phyloP scores from a whole-genome alignment of 1,140 invertebrate genomes.

The Drosophila pectinifera region DNA sequence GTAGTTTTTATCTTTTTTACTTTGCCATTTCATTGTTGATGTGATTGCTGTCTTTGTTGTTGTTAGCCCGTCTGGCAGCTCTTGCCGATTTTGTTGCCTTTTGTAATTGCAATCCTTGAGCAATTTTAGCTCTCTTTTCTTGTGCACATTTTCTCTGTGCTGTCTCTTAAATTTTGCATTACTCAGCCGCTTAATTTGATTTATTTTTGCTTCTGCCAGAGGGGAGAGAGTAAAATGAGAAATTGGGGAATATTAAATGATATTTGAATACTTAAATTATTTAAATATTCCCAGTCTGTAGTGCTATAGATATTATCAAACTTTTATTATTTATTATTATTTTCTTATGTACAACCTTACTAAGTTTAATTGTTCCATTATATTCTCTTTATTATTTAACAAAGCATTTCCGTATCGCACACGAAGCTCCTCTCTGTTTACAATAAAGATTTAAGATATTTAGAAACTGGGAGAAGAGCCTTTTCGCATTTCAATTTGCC shows the following conservation, averaged over 20 bases:
- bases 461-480: constrained; percentile 1
- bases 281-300: no score
- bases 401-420: background rate
- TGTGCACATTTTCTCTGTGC: constrained; percentile 16
- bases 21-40: constrained; percentile 54
- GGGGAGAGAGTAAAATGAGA: background rate
- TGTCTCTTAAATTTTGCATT: constrained; percentile 27
- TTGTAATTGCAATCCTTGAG: constrained; percentile 80
- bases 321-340: background rate
- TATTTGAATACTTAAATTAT: background rate
- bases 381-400: background rate
- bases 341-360: background rate
- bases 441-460: constrained; percentile 16
- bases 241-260: background rate
- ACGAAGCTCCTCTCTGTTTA: background rate
- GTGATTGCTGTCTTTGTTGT: constrained; percentile 30
- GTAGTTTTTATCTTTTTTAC: constrained; percentile 82
- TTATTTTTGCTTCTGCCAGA: constrained; percentile 24
- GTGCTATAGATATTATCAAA: no score
- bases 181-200: constrained; percentile 27
- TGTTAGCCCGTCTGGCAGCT: constrained; percentile 49
- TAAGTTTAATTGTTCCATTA: background rate
- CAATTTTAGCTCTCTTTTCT: constrained; percentile 45
- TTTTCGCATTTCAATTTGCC: constrained; percentile 18
- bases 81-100: constrained; percentile 42